Base-by-base conservation (phyloP, 2,888 invertebrate genomes). In the Chaetogeoica ovagalla region DNA sequence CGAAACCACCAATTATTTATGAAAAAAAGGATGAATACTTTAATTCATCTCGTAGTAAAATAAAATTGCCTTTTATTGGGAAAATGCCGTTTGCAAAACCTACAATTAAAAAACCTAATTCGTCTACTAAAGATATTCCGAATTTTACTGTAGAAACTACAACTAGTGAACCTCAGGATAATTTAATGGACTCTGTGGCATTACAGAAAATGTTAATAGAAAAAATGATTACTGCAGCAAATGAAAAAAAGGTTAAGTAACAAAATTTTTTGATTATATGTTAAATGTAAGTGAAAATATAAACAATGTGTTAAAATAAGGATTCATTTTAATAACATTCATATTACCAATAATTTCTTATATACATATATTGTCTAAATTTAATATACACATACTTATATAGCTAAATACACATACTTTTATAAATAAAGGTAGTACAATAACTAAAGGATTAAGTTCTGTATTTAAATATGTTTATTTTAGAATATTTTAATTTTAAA, bases 61-160 rank as follows among this genome's bases (percentile, higher is more conserved):
- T 91, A 82, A 94, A 93, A 85, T 88, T 94, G 85, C 94, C 94
- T 0, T 94, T 94, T 84, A 94, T 94, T 83, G 95, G 94, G 83
- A 90, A 94, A 86, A 92, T 94, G 91, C 94, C 94, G 0, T 89
- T 94, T 17, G 79, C 79, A 55, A 79, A 79, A 60, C 79, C 79
- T 23, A 55, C 55, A 5, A 23, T 52, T 39, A 79, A 71, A 69
- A 79, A 79, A 79, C 7, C 70, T 57, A 63, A 43, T 65, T 63
- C 63, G 8, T 70, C 39, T 55, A 19, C 23, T 23, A 79, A 79
- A 71, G 71, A 79, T 57, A 55, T 79, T 55, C 79, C 79, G 0
- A 79, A 57, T 63, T 79, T 43, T 65, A 79, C 70, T 55, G 30
- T 79, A 63, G 79, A 79, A 57, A 71, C 52, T 65, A 57, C 48